These are phyloP conservation scores for Elysia chlorotica DNA, from an alignment of 1,140 invertebrate species.

Conservation along the genomic window DNA sequence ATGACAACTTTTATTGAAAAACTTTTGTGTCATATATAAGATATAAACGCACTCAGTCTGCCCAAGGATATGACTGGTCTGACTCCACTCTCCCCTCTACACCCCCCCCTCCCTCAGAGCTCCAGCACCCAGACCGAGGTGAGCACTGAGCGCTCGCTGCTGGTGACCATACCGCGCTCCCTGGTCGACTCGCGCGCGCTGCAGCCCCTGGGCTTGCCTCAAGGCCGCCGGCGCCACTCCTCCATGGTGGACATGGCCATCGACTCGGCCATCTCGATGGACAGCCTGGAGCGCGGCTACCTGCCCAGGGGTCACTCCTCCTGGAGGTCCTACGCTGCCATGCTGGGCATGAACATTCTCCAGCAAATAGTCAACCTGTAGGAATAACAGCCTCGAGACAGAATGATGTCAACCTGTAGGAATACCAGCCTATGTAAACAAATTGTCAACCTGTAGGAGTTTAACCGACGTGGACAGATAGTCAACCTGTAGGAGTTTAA, in stretches of 20 bases:
- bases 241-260: slow-evolving; percentile 26
- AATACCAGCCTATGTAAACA: too few species aligned
- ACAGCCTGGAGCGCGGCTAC: slow-evolving; percentile 29
- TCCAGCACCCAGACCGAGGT: slow-evolving; percentile 34
- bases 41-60: too few species aligned
- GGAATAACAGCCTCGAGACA: too few species aligned
- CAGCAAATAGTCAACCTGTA: slow-evolving; percentile 30
- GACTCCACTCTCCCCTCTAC: too few species aligned
- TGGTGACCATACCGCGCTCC: slow-evolving; percentile 32
- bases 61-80: too few species aligned
- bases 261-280: slow-evolving; percentile 31
- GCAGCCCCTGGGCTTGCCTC: background rate
- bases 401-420: too few species aligned
- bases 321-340: slow-evolving; percentile 36
- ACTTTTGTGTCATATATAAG: too few species aligned
- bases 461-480: too few species aligned
- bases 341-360: slow-evolving; percentile 36
- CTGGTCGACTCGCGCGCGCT: slow-evolving; percentile 12
- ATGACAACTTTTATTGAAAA: too few species aligned
- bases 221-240: slow-evolving; percentile 11
- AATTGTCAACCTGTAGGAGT: too few species aligned
- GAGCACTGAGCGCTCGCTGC: slow-evolving; percentile 24
- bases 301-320: slow-evolving; percentile 26
- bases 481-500: too few species aligned
- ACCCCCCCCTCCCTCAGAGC: slow-evolving; percentile 21